Conservation (phyloP, 2,113 vertebrate genomes). For the Emydura subglobosa region DNA sequence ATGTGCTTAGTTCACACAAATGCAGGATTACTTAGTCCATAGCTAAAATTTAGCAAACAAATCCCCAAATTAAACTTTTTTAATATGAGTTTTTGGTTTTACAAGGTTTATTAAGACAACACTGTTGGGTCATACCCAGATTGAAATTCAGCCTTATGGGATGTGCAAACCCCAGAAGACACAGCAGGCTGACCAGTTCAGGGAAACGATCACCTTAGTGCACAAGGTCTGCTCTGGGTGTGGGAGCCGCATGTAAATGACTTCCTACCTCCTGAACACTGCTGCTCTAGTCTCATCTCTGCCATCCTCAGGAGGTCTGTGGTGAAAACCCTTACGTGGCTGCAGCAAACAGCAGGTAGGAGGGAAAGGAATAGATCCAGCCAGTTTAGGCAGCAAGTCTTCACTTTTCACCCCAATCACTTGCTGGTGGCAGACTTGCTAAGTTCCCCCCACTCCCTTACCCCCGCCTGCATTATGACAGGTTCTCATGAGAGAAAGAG, state of each 20-base stretch:
- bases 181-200: neutral
- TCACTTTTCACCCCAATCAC: neutral
- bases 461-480: neutral
- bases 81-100: neutral
- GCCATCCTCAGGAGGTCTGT: neutral
- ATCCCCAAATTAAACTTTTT: slow-evolving; percentile 19
- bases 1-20: slow-evolving; percentile 39
- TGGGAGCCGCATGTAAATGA: neutral
- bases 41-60: slow-evolving; percentile 17
- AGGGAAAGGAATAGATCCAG: neutral
- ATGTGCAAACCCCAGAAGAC: neutral
- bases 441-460: neutral
- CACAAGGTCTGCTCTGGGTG: neutral
- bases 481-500: neutral
- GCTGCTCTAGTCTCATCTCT: neutral
- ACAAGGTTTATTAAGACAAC: neutral
- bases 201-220: neutral
- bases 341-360: neutral
- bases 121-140: neutral
- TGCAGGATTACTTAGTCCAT: slow-evolving; percentile 4
- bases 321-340: slow-evolving; percentile 3
- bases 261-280: neutral
- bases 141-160: neutral
- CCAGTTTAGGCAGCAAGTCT: neutral
- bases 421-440: neutral